phyloP scores from a whole-genome alignment of 2,113 vertebrate genomes.

The Cyanoderma ruficeps region DNA sequence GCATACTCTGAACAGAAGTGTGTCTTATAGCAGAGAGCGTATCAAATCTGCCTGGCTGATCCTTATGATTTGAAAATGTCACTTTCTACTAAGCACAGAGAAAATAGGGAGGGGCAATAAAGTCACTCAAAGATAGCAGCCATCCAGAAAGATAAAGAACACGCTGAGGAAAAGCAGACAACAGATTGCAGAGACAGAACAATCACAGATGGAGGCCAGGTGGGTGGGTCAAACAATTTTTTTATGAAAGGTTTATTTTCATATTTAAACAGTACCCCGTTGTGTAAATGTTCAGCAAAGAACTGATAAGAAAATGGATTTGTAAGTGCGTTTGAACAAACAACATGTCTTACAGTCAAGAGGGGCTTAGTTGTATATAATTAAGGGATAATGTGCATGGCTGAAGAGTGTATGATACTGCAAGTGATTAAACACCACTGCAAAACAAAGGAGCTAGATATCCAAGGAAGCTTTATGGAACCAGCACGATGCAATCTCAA shows the following conservation, averaged over 20 bases:
- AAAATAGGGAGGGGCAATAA: constrained; percentile 46
- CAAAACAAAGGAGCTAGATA: constrained; percentile 4
- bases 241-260: constrained; percentile 76
- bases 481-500: neutral
- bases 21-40: constrained; percentile 69
- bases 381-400: constrained; percentile 40
- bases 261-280: constrained; percentile 68
- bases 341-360: constrained; percentile 40
- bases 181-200: constrained; percentile 73
- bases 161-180: constrained; percentile 73
- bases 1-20: constrained; percentile 56
- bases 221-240: constrained; percentile 74
- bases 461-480: neutral
- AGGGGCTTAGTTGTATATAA: constrained; percentile 27
- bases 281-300: constrained; percentile 66
- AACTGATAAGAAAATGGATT: constrained; percentile 67
- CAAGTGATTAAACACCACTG: constrained; percentile 1
- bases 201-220: constrained; percentile 79
- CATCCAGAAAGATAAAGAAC: constrained; percentile 82
- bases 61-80: constrained; percentile 70
- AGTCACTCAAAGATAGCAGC: constrained; percentile 73
- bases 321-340: constrained; percentile 62
- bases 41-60: constrained; percentile 79
- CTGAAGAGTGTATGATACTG: constrained; percentile 14
- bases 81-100: constrained; percentile 54